A percentile compares a stretch with the other conserved stretches of the same genome.
phyloP scores from a whole-genome alignment of 2,797 vertebrate genomes.

The Mareca strepera region DNA sequence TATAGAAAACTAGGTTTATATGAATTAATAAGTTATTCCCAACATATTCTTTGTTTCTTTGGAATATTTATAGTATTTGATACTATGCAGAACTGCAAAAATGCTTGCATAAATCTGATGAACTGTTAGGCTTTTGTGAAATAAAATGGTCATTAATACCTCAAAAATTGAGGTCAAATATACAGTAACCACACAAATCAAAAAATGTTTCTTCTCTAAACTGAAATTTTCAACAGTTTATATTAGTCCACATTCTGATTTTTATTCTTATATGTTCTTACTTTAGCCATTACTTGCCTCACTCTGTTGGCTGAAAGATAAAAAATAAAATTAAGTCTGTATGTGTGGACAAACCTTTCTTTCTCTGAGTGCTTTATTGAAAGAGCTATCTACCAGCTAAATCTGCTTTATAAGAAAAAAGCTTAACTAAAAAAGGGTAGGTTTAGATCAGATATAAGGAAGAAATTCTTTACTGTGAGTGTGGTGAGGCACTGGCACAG shows the following conservation, averaged over 20 bases:
- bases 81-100: background rate
- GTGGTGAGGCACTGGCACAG: too few species aligned
- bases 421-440: too few species aligned
- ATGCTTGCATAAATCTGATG: background rate
- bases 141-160: background rate
- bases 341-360: background rate
- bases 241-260: background rate
- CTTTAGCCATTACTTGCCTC: background rate
- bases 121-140: background rate
- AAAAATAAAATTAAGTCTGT: background rate
- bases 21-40: background rate
- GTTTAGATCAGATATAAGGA: too few species aligned
- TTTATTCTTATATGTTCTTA: background rate
- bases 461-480: too few species aligned
- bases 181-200: background rate
- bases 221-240: background rate
- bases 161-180: background rate
- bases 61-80: background rate
- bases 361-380: background rate
- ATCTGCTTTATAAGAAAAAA: background rate
- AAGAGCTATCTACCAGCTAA: background rate
- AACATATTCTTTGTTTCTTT: fast-evolving
- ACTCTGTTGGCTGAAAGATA: background rate
- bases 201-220: background rate
- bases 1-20: background rate